A percentile compares a stretch with the other conserved stretches of the same genome.
Evolutionary conservation across 2,797 vertebrate genomes (phyloP).

Genomic region (Pitangus sulphuratus): DNA sequence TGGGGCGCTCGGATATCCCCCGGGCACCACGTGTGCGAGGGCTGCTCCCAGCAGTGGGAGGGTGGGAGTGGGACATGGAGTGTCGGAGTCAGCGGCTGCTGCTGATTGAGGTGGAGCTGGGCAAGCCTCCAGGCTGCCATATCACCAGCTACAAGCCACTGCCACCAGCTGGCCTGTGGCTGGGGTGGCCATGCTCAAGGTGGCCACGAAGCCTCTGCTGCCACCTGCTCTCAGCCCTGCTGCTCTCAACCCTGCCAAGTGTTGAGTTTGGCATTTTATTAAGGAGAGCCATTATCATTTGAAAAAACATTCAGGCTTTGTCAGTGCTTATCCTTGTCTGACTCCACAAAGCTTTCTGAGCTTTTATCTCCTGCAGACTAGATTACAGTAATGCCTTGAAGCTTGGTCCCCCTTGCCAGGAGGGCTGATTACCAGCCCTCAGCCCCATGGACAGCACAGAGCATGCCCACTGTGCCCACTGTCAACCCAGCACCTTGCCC

Average conservation of each 20-base stretch:
- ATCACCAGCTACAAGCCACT: neutral
- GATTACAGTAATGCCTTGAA: neutral
- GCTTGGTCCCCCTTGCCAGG: neutral
- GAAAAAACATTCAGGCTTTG: constrained; percentile 11
- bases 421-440: neutral
- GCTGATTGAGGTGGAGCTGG: neutral
- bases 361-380: constrained; percentile 28
- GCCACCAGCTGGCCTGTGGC: fast-evolving
- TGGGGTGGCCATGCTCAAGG: neutral
- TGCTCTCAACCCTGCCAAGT: neutral
- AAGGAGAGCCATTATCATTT: constrained; percentile 4
- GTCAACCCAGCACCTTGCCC: fast-evolving
- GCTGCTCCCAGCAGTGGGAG: neutral
- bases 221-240: neutral
- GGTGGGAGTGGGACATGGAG: neutral
- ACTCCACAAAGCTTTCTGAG: neutral
- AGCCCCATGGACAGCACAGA: neutral
- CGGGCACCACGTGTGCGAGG: fast-evolving
- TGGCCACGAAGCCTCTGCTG: neutral
- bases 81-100: fast-evolving
- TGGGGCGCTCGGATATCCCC: fast-evolving
- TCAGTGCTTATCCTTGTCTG: constrained; percentile 39
- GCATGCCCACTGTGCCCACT: fast-evolving
- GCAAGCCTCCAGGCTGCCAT: neutral
- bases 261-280: neutral